These are phyloP conservation scores for Rhynchophorus ferrugineus DNA, from an alignment of 1,140 invertebrate genomes.

Conservation along the genomic window DNA sequence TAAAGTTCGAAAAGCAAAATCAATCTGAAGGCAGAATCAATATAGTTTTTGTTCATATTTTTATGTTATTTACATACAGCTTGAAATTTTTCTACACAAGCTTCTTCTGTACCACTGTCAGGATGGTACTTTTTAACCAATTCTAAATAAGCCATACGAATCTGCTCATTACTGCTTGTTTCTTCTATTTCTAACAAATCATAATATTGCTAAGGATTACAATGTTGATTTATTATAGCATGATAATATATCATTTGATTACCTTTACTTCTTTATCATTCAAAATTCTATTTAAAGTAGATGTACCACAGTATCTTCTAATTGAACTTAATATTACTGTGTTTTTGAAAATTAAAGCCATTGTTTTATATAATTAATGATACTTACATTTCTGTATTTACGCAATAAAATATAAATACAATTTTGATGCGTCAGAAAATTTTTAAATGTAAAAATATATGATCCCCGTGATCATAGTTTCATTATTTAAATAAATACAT, in stretches of 20 bases:
- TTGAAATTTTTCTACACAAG: slow-evolving; percentile 63
- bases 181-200: slow-evolving; percentile 55
- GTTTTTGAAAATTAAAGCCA: slow-evolving; percentile 12
- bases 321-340: background rate
- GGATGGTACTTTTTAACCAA: slow-evolving; percentile 77
- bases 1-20: slow-evolving; percentile 42
- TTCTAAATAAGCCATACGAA: slow-evolving; percentile 63
- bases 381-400: too few species aligned
- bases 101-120: slow-evolving; percentile 61
- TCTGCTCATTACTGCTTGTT: slow-evolving; percentile 61
- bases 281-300: too few species aligned
- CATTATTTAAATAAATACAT: too few species aligned
- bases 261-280: background rate
- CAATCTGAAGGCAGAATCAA: slow-evolving; percentile 28
- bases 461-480: too few species aligned
- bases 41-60: background rate
- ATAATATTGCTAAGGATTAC: slow-evolving; percentile 53
- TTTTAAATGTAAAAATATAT: too few species aligned
- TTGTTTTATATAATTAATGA: too few species aligned
- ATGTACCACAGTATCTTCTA: too few species aligned
- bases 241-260: background rate
- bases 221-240: background rate
- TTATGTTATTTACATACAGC: slow-evolving; percentile 43
- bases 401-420: too few species aligned
- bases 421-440: too few species aligned